phyloP scores from a whole-genome alignment of 2,888 invertebrate species.

The Torymus auratus region DNA sequence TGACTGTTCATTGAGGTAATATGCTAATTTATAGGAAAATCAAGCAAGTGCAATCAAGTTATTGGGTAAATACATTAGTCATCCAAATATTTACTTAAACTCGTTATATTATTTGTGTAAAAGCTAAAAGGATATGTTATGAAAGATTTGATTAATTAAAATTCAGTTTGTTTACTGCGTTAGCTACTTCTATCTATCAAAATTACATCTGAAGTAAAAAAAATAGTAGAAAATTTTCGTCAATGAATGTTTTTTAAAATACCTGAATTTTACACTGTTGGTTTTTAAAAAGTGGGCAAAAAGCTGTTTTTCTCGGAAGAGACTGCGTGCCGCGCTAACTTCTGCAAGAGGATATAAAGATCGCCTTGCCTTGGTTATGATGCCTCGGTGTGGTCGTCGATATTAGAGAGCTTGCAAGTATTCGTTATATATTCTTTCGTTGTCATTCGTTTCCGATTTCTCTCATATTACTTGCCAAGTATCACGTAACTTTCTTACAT shows the following conservation, averaged over 20 bases:
- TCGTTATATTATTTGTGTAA: too few species aligned
- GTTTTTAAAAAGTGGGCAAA: not conserved
- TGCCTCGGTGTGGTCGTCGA: conserved; percentile 70
- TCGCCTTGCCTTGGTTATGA: conserved; percentile 45
- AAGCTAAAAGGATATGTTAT: too few species aligned
- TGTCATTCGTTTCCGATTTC: conserved; percentile 50
- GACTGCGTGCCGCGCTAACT: conserved; percentile 13
- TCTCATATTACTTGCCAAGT: conserved; percentile 36
- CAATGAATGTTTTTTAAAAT: too few species aligned
- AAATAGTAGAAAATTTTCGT: too few species aligned
- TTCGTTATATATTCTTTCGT: conserved; percentile 53
- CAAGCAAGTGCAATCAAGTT: too few species aligned
- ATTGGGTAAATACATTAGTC: too few species aligned
- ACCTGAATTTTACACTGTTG: too few species aligned
- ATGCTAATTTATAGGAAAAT: too few species aligned
- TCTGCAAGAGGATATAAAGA: conserved; percentile 60
- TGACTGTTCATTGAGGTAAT: too few species aligned
- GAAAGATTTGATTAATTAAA: too few species aligned
- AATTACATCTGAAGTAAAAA: too few species aligned
- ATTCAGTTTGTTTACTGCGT: too few species aligned
- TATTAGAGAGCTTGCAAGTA: conserved; percentile 74
- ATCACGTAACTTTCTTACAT: conserved; percentile 26
- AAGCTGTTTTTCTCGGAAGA: conserved; percentile 49
- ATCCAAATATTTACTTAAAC: not conserved
- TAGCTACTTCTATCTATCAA: conserved; percentile 13